These are phyloP conservation scores for Orius laevigatus DNA, from an alignment of 1,140 invertebrate genomes.

Conservation along the genomic window DNA sequence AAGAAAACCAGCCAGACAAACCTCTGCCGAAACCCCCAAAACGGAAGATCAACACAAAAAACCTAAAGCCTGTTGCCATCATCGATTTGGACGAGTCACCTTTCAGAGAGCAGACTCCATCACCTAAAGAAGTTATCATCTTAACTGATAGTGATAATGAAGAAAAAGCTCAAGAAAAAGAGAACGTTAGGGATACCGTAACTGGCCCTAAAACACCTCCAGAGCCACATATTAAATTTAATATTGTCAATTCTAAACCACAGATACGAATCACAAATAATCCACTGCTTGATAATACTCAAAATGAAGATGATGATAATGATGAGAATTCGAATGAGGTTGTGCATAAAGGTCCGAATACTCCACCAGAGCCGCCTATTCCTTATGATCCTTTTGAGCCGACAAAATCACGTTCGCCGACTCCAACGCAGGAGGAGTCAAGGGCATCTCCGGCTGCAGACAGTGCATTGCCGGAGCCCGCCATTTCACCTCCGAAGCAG, in stretches of 20 bases:
- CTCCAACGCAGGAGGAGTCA: conserved; percentile 21
- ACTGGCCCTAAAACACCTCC: conserved; percentile 55
- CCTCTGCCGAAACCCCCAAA: conserved; percentile 8
- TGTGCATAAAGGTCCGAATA: conserved; percentile 38
- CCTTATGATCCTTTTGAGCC: conserved; percentile 78
- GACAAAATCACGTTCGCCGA: conserved; percentile 55
- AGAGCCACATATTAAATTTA: conserved; percentile 53
- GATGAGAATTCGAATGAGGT: conserved; percentile 25
- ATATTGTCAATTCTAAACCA: conserved; percentile 36
- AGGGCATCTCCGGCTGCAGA: neutral
- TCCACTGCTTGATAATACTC: conserved; percentile 34
- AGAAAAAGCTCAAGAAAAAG: conserved; percentile 17
- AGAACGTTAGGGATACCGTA: conserved; percentile 16
- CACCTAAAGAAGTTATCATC: conserved; percentile 62
- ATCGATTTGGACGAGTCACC: conserved; percentile 73
- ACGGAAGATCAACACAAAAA: conserved; percentile 15
- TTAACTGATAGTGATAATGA: conserved; percentile 55
- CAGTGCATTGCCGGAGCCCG: neutral
- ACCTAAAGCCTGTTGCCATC: conserved; percentile 55
- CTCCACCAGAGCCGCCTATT: conserved; percentile 42
- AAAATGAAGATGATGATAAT: conserved; percentile 23
- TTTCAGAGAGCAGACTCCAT: conserved; percentile 58
- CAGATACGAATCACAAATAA: conserved; percentile 38
- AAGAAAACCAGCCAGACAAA: conserved; percentile 29
- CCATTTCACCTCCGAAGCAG: neutral